phyloP scores from a whole-genome alignment of 2,113 vertebrate species.

The Calonectris borealis region DNA sequence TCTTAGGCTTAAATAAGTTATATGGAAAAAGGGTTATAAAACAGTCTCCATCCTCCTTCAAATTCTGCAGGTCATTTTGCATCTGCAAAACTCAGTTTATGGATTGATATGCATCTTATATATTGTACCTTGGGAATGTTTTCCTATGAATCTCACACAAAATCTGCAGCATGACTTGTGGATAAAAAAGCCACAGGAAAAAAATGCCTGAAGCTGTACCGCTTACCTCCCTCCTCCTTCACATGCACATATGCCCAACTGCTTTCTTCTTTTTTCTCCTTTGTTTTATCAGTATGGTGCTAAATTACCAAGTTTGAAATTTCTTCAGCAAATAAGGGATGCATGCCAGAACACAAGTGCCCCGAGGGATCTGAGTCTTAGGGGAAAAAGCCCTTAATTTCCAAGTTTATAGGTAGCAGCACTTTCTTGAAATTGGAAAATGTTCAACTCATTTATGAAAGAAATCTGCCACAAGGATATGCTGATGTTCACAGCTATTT shows the following conservation, averaged over 20 bases:
- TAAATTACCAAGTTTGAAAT: conserved; percentile 55
- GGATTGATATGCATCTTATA: conserved; percentile 22
- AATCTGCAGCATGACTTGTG: conserved; percentile 18
- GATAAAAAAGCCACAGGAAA: conserved; percentile 15
- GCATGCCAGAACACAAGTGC: conserved; percentile 60
- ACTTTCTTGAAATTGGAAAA: conserved; percentile 64
- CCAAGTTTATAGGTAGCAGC: conserved; percentile 56
- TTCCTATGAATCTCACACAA: conserved; percentile 36
- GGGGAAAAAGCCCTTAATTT: conserved; percentile 62
- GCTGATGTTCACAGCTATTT: conserved; percentile 55
- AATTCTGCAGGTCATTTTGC: conserved; percentile 42
- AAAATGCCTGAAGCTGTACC: background rate
- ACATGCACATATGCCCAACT: background rate
- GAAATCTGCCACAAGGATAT: conserved; percentile 51
- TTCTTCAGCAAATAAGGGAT: conserved; percentile 65
- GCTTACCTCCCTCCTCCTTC: background rate
- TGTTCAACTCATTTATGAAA: conserved; percentile 47
- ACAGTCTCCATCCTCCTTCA: background rate
- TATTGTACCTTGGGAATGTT: conserved; percentile 23
- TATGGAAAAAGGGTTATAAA: conserved; percentile 2
- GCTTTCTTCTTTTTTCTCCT: background rate
- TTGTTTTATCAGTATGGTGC: conserved; percentile 40
- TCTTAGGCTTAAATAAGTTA: conserved; percentile 32
- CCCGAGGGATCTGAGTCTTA: conserved; percentile 32
- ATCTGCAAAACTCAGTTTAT: background rate